Base-by-base conservation (phyloP, 2,113 vertebrate species). In the Hipposideros armiger region DNA sequence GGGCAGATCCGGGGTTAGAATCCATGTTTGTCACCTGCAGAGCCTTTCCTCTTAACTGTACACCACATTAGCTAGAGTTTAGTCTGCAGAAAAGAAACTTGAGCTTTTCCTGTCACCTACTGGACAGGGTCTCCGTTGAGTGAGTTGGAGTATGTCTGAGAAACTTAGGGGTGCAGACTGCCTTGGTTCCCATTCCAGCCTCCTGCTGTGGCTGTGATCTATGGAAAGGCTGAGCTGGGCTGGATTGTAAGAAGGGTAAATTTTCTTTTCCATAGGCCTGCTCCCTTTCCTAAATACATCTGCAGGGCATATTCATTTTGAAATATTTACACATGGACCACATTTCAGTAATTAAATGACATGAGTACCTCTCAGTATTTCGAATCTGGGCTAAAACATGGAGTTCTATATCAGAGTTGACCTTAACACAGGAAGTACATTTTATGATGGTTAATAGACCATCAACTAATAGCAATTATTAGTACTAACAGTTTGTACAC, bases 281-380 rank as follows among this genome's bases (percentile, higher is more conserved):
- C 3, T 87, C 22, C 32, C 83, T 78, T 94, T 62, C n/a, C 54
- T 73, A 67, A 86, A 66, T 66, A 80, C 58, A 94, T n/a, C 58
- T 88, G 52, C 45, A 66, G 36, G 83, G 11, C 54, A 64, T 76
- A 76, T 77, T 22, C 64, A 88, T 89, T 96, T 88, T 77, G 82
- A 91, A 91, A 87, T 78, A 82, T 76, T 97, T 89, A 74, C 36
- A 78, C n/a, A 16, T 16, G 28, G n/a, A 74, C 66, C 26, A 72
- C 19, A 50, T 95, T 77, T 91, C 26, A 47, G 84, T 58, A 84
- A 70, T 95, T 84, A 89, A 86, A 73, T 73, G 58, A 86, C 47
- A 56, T 5, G 73, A 47, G 40, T 80, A n/a, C 74, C 14, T 5
- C 67, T 95, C 64, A 24, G 73, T 73, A 54, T 66, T 86, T 87